These are phyloP conservation scores for Nibea albiflora DNA, from an alignment of 2,113 vertebrate genomes.

Conservation along the genomic window DNA sequence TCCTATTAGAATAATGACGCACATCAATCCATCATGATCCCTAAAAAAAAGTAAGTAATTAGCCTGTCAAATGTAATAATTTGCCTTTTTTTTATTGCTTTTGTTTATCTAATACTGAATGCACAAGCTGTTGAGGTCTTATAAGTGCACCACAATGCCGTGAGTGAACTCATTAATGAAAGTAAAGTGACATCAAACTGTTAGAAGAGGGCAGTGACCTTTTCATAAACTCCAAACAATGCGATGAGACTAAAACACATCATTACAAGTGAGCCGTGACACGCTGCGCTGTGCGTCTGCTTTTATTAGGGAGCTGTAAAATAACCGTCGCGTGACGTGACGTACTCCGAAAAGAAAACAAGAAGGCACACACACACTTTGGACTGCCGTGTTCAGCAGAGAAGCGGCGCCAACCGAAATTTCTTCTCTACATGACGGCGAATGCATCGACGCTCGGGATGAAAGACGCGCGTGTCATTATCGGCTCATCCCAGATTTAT, in stretches of 20 bases:
- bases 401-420: not conserved
- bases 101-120: conserved; percentile 18
- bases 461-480: conserved; percentile 11
- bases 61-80: conserved; percentile 29
- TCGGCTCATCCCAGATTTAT: conserved; percentile 7
- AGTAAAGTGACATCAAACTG: conserved; percentile 36
- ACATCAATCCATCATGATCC: conserved; percentile 19
- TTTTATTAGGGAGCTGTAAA: conserved; percentile 1
- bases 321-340: not conserved
- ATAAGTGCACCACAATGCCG: not conserved
- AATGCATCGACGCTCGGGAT: not conserved
- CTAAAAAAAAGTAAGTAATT: conserved; percentile 35
- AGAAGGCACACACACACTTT: too few species aligned
- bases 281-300: not conserved
- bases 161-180: conserved; percentile 36
- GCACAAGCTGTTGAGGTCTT: conserved; percentile 20
- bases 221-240: conserved; percentile 28
- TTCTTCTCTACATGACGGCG: not conserved
- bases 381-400: not conserved
- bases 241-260: not conserved
- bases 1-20: conserved; percentile 12
- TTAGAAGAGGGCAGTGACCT: conserved; percentile 34
- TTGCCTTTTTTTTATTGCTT: conserved; percentile 4
- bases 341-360: too few species aligned
- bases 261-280: conserved; percentile 10